These are phyloP conservation scores for Sigmodon hispidus DNA, from an alignment of 2,113 vertebrate genomes.

Conservation along the genomic window DNA sequence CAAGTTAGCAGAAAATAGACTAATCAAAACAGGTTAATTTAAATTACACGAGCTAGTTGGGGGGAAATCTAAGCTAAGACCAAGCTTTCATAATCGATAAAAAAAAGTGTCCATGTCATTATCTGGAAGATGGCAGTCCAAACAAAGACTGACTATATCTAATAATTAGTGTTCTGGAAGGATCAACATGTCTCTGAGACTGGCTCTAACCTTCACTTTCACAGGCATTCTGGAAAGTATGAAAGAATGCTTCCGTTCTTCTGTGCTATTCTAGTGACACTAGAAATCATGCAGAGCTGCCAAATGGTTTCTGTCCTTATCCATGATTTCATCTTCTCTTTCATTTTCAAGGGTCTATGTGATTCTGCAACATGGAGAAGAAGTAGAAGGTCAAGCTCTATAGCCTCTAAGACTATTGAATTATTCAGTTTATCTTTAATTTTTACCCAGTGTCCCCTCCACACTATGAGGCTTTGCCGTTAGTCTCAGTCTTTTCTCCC, in stretches of 20 bases:
- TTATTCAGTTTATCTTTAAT: not conserved
- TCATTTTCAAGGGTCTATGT: not conserved
- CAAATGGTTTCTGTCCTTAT: not conserved
- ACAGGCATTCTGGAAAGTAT: not conserved
- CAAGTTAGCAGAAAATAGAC: too few relatives aligned
- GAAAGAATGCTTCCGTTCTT: not conserved
- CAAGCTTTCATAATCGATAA: too few relatives aligned
- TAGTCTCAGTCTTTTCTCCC: not conserved
- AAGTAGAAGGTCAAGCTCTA: not conserved
- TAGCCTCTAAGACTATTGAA: not conserved
- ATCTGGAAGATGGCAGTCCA: too few relatives aligned
- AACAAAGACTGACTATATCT: too few relatives aligned
- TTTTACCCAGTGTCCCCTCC: rapidly evolving
- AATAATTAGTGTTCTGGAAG: not conserved
- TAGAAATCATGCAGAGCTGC: not conserved
- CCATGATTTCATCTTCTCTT: not conserved
- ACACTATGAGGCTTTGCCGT: rapidly evolving
- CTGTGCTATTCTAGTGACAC: not conserved
- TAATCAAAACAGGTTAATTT: too few relatives aligned
- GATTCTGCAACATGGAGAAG: not conserved
- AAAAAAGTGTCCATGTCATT: too few relatives aligned
- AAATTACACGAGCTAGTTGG: too few relatives aligned
- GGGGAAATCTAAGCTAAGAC: too few relatives aligned
- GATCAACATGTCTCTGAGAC: not conserved
- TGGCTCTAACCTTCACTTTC: not conserved